These are phyloP conservation scores for Allygus modestus DNA, from an alignment of 2,888 invertebrate genomes.

Conservation along the genomic window DNA sequence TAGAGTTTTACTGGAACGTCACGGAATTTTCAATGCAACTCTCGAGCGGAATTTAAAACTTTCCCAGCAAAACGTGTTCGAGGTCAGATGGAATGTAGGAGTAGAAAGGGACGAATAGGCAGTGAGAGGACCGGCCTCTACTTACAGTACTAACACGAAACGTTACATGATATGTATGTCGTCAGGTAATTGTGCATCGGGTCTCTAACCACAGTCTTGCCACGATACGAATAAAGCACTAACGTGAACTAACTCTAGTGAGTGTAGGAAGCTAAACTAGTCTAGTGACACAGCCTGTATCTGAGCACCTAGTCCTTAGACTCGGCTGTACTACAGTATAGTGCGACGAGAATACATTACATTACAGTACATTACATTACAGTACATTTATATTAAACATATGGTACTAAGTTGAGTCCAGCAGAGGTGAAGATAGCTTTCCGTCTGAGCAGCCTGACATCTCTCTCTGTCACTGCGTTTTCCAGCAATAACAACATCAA, in stretches of 20 bases:
- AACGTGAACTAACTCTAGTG: slow-evolving; percentile 54
- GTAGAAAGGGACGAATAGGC: slow-evolving; percentile 10
- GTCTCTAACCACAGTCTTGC: slow-evolving; percentile 47
- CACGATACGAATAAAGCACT: slow-evolving; percentile 55
- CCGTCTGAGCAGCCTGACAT: neutral
- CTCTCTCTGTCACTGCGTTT: slow-evolving; percentile 16
- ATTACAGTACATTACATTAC: slow-evolving; percentile 45
- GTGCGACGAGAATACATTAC: slow-evolving; percentile 55
- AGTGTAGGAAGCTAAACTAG: slow-evolving; percentile 53
- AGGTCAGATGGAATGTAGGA: neutral
- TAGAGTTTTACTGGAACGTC: neutral
- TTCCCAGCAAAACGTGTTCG: neutral
- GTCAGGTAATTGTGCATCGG: slow-evolving; percentile 52
- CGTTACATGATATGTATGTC: slow-evolving; percentile 30
- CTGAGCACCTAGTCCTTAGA: slow-evolving; percentile 49
- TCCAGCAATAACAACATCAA: no score
- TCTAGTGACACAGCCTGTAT: slow-evolving; percentile 60
- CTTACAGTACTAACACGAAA: slow-evolving; percentile 25
- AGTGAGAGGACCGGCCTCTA: slow-evolving; percentile 44
- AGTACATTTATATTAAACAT: slow-evolving; percentile 19
- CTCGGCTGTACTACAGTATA: slow-evolving; percentile 54
- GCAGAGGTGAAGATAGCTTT: neutral
- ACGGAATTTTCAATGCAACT: neutral
- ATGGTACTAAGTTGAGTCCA: neutral
- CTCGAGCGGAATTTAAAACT: neutral